Base-by-base conservation (phyloP, 2,888 invertebrate genomes). In the Phaonia tiefii region DNA sequence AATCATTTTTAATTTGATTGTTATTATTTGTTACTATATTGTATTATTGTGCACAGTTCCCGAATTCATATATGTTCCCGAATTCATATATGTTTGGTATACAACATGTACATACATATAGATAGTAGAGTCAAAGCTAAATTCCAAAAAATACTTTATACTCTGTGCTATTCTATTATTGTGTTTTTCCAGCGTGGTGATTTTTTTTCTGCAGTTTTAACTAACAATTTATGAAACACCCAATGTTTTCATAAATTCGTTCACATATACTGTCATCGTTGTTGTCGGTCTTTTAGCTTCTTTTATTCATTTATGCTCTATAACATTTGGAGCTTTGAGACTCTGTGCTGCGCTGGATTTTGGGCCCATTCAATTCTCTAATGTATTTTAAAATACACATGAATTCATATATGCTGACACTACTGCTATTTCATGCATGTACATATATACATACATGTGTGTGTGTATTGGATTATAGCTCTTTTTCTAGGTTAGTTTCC, bases 1-100 rank as follows among this genome's bases (percentile, higher is more conserved):
- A 85, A 86, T 86, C 86, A 85, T 86, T 83, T 85, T 84, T 83
- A 86, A 85, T 84, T 85, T 83, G 82, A 84, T 83, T 83, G 84
- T 84, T 82, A 42, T 79, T 81, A 49, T 75, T 77, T 75, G 75
- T 49, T 65, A 79, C 79, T 83, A 74, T 79, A 75, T 76, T 74
- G 56, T 79, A 25, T 65, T 75, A 58, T 69, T 78, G 37, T 67
- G 70, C 63, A 49, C 69, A 63, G 39, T 42, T 63, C 39, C 63
- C n/a, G 42, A 39, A 63, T 63, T 63, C 63, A 39, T 39, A 63
- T 63, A 63, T 20, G n/a, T n/a, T n/a, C n/a, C n/a, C n/a, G 42
- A 39, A 63, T 63, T 63, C 63, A 39, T 39, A 63, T 63, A 63
- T 20, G n/a, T n/a, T n/a, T n/a, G 20, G 39, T 17, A 22, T 65